Percentiles rank a stretch among this genome's conserved stretches.
phyloP scores from a whole-genome alignment of 2,113 vertebrate genomes.

The Lophura nycthemera region DNA sequence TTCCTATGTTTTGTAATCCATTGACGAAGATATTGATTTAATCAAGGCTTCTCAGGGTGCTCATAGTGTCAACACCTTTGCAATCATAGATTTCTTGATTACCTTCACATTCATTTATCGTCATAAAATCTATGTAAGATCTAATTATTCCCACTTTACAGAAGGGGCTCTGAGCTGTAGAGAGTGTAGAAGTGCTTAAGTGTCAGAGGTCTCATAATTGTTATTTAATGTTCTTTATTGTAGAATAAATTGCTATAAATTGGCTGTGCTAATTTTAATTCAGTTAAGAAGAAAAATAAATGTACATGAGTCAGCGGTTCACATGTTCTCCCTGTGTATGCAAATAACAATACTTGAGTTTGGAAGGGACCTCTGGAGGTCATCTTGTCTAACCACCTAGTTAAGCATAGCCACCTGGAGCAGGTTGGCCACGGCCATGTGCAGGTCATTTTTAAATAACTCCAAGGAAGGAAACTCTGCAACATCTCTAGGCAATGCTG shows the following conservation, averaged over 20 bases:
- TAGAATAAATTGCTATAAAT: too few species aligned
- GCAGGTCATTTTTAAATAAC: not conserved
- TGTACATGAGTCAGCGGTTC: not conserved
- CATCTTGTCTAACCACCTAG: not conserved
- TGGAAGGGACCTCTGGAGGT: not conserved
- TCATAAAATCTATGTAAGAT: not conserved
- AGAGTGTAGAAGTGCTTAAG: not conserved
- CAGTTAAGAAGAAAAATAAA: not conserved
- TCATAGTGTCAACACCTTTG: not conserved
- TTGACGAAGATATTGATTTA: not conserved
- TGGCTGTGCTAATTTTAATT: not conserved
- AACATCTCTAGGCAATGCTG: not conserved
- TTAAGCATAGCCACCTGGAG: not conserved
- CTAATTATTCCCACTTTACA: not conserved
- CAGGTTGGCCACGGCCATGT: not conserved
- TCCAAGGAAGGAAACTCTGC: not conserved
- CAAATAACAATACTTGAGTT: not conserved
- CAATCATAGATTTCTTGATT: not conserved
- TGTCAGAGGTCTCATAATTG: not conserved
- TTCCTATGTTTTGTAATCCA: not conserved
- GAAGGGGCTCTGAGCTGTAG: not conserved
- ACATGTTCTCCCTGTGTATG: not conserved
- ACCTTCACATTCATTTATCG: not conserved
- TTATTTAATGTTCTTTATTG: not conserved
- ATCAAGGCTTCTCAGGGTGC: not conserved